Conservation (phyloP, 2,797 vertebrate species). For the Trachurus trachurus region DNA sequence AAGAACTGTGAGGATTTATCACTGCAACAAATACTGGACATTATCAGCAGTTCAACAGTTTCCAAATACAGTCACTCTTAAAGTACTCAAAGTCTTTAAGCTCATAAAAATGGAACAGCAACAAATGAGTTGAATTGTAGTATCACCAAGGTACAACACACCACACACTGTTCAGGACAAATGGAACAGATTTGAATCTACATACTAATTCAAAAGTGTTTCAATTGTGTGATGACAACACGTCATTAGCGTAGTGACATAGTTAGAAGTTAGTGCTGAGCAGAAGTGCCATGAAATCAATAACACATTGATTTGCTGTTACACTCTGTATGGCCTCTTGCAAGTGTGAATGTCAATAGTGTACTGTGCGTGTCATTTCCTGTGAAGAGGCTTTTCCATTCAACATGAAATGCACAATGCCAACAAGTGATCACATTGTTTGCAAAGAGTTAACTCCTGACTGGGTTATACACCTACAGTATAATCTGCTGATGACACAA, state of each 20-base stretch:
- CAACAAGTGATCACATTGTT: conserved; percentile 6
- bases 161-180: not conserved
- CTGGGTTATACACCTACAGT: conserved; percentile 42
- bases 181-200: conserved; percentile 18
- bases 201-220: conserved; percentile 22
- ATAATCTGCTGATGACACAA: conserved; percentile 75
- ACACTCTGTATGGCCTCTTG: conserved; percentile 30
- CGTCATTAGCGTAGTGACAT: conserved; percentile 46
- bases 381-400: conserved; percentile 20
- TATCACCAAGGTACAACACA: not conserved
- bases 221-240: conserved; percentile 33
- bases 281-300: conserved; percentile 63
- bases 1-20: no score
- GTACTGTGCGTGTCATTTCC: conserved; percentile 11
- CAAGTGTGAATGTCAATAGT: conserved; percentile 48
- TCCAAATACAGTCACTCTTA: not conserved
- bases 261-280: conserved; percentile 44
- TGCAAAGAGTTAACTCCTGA: conserved; percentile 59
- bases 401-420: not conserved
- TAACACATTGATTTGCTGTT: conserved; percentile 59
- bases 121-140: conserved; percentile 2
- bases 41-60: not conserved
- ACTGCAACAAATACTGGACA: not conserved
- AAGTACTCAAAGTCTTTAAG: not conserved
- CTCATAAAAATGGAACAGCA: not conserved